phyloP scores from a whole-genome alignment of 2,888 invertebrate genomes.

The Chirona hameri region DNA sequence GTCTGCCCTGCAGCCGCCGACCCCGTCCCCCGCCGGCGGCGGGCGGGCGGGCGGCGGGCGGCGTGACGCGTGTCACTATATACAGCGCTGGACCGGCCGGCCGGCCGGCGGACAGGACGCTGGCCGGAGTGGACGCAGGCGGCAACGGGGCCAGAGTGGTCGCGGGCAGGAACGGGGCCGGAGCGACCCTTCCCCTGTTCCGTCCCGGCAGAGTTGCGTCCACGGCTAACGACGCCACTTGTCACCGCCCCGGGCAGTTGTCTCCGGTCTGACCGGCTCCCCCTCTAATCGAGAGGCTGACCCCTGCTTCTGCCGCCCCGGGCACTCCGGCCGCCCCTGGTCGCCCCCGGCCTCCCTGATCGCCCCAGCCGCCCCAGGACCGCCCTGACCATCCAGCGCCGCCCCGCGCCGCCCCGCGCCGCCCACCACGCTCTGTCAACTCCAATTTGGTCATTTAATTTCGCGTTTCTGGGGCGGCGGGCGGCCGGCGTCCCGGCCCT shows the following conservation, averaged over 20 bases:
- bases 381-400: neutral
- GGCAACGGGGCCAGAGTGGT: too few species aligned
- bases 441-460: constrained; percentile 29
- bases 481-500: neutral
- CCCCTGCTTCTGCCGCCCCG: neutral
- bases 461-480: neutral
- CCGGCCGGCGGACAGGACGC: too few species aligned
- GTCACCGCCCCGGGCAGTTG: neutral
- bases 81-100: neutral
- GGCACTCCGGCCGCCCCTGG: neutral
- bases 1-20: neutral
- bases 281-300: neutral
- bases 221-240: constrained; percentile 8
- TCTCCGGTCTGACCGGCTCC: too few species aligned
- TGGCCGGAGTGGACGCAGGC: too few species aligned
- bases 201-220: too few species aligned
- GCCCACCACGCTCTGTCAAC: constrained; percentile 24
- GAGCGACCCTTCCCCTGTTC: too few species aligned
- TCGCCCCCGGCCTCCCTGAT: neutral
- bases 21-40: neutral
- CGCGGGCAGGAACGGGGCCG: too few species aligned
- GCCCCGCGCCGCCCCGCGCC: neutral
- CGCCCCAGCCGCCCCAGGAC: neutral
- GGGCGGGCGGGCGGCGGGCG: neutral
- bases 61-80: neutral